These are phyloP conservation scores for Nezara viridula DNA, from an alignment of 2,888 invertebrate species.

Conservation along the genomic window DNA sequence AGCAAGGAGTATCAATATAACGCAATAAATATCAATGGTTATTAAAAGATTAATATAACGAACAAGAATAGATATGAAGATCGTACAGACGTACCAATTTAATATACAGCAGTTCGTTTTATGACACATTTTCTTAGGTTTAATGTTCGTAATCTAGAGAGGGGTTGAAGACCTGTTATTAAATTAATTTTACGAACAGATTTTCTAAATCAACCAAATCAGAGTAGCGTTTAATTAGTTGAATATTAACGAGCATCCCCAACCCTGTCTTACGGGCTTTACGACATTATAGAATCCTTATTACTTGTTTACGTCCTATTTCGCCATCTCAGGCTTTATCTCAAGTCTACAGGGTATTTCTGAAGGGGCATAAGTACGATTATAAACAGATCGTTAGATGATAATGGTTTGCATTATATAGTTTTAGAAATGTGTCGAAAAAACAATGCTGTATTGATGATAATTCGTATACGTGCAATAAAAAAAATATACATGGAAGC, in stretches of 20 bases:
- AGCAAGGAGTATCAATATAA: too few relatives aligned
- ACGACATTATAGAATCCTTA: neutral
- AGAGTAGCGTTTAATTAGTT: neutral
- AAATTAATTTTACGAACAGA: neutral
- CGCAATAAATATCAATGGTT: too few relatives aligned
- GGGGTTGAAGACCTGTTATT: neutral
- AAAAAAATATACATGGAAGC: too few relatives aligned
- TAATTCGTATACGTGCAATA: too few relatives aligned
- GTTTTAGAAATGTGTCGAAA: too few relatives aligned
- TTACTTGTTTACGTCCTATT: neutral
- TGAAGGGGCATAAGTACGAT: neutral
- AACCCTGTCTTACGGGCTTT: neutral
- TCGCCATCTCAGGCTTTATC: neutral
- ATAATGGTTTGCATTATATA: too few relatives aligned
- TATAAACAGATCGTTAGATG: neutral
- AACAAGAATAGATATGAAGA: too few relatives aligned
- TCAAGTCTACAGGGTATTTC: neutral
- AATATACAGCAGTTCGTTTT: too few relatives aligned
- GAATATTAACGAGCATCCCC: neutral
- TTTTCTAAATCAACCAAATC: neutral
- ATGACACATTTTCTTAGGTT: neutral
- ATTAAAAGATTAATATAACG: too few relatives aligned
- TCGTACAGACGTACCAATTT: too few relatives aligned
- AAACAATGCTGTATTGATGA: too few relatives aligned
- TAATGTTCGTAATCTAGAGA: neutral